phyloP scores from a whole-genome alignment of 2,797 vertebrate genomes.

The Mionectes olivaceus region DNA sequence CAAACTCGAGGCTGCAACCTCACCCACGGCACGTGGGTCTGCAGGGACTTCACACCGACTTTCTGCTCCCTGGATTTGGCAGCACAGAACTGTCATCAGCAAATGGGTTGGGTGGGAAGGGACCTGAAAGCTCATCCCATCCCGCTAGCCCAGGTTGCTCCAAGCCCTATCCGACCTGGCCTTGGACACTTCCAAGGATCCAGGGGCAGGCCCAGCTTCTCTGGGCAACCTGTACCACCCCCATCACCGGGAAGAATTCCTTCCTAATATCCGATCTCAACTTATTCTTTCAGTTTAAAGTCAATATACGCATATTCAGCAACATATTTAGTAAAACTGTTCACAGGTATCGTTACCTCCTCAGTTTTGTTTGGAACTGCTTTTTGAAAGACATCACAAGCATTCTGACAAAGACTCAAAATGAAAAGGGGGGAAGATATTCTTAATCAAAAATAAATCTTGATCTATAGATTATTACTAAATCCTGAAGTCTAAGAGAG shows the following conservation, averaged over 20 bases:
- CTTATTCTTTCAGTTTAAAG: not conserved
- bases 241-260: not conserved
- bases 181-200: not conserved
- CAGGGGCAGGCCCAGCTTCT: not conserved
- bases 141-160: accelerated
- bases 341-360: accelerated
- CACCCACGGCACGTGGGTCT: not conserved
- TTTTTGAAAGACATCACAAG: not conserved
- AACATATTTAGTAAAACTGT: not conserved
- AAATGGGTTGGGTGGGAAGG: not conserved
- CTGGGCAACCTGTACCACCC: not conserved
- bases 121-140: accelerated
- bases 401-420: not conserved
- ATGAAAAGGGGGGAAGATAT: not conserved
- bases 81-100: not conserved
- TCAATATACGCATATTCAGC: not conserved
- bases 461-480: not conserved
- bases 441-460: not conserved
- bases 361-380: not conserved
- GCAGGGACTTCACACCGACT: not conserved
- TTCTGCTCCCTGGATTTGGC: not conserved
- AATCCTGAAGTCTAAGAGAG: not conserved
- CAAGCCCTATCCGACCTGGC: accelerated
- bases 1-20: not conserved
- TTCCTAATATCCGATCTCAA: not conserved